Conservation (phyloP, 2,888 invertebrate genomes). For the Subacronicta megacephala region DNA sequence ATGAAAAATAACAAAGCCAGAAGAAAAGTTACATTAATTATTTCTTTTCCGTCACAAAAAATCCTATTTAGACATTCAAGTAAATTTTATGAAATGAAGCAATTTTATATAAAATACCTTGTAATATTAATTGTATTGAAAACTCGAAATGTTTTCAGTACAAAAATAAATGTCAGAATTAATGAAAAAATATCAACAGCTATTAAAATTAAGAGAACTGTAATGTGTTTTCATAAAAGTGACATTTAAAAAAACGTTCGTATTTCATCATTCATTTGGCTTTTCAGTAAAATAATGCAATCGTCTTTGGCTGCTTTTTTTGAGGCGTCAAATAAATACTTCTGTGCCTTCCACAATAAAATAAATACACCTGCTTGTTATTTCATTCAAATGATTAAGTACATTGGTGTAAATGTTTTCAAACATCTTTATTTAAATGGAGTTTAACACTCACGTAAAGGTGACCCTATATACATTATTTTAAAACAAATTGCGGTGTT, state of each 20-base stretch:
- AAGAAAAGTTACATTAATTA: constrained; percentile 4
- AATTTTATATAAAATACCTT: constrained; percentile 7
- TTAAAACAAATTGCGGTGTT: constrained; percentile 7
- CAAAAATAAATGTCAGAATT: constrained; percentile 15
- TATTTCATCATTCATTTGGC: constrained; percentile 19
- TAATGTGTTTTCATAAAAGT: constrained; percentile 48
- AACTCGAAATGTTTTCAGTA: constrained; percentile 24
- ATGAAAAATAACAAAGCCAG: constrained; percentile 28
- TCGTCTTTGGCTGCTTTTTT: background rate
- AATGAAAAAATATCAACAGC: constrained; percentile 36
- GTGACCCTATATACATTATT: constrained; percentile 15
- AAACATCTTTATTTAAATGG: constrained; percentile 16
- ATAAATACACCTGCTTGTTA: constrained; percentile 18
- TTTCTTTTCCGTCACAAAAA: constrained; percentile 1
- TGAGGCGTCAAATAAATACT: background rate
- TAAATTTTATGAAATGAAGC: background rate
- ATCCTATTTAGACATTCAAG: background rate
- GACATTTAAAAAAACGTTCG: constrained; percentile 15
- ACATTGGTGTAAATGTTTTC: constrained; percentile 15
- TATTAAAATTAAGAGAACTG: constrained; percentile 28
- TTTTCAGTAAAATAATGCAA: constrained; percentile 12
- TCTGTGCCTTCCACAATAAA: background rate
- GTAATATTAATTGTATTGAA: constrained; percentile 18
- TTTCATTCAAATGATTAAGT: constrained; percentile 21
- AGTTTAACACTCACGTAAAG: constrained; percentile 7